Evolutionary conservation across 1,140 invertebrate species (phyloP).

Genomic region (Dryas iulia): DNA sequence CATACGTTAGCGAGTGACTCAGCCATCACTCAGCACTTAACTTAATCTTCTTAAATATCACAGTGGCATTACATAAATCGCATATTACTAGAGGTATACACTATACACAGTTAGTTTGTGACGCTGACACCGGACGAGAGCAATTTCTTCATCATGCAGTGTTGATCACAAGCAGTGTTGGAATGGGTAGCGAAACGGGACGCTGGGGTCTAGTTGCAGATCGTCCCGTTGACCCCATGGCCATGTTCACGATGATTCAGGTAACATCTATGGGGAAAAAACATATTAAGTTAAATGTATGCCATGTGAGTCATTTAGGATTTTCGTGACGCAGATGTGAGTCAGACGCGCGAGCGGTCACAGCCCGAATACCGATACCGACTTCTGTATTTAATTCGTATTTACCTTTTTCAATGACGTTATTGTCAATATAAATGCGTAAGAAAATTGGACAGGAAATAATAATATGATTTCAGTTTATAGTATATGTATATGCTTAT

Average conservation of each 20-base stretch:
- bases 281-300: slow-evolving; percentile 34
- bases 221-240: slow-evolving; percentile 39
- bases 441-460: background rate
- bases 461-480: background rate
- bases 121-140: slow-evolving; percentile 64
- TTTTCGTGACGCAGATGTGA: slow-evolving; percentile 66
- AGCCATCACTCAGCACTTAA: slow-evolving; percentile 43
- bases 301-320: slow-evolving; percentile 57
- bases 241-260: slow-evolving; percentile 51
- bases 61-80: slow-evolving; percentile 64
- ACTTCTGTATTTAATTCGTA: slow-evolving; percentile 8
- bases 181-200: slow-evolving; percentile 51
- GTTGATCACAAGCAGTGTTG: slow-evolving; percentile 71
- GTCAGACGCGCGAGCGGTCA: slow-evolving; percentile 47
- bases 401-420: slow-evolving; percentile 1
- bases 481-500: too few species aligned
- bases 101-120: slow-evolving; percentile 52
- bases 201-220: slow-evolving; percentile 12
- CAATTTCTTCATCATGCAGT: slow-evolving; percentile 65
- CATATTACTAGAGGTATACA: slow-evolving; percentile 31
- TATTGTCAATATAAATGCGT: background rate
- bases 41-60: slow-evolving; percentile 73
- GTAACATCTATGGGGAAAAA: slow-evolving; percentile 65
- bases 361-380: slow-evolving; percentile 35
- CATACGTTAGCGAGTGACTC: slow-evolving; percentile 52